Evolutionary conservation across 2,888 invertebrate genomes (phyloP).

Genomic region (Boloria euphrosyne): DNA sequence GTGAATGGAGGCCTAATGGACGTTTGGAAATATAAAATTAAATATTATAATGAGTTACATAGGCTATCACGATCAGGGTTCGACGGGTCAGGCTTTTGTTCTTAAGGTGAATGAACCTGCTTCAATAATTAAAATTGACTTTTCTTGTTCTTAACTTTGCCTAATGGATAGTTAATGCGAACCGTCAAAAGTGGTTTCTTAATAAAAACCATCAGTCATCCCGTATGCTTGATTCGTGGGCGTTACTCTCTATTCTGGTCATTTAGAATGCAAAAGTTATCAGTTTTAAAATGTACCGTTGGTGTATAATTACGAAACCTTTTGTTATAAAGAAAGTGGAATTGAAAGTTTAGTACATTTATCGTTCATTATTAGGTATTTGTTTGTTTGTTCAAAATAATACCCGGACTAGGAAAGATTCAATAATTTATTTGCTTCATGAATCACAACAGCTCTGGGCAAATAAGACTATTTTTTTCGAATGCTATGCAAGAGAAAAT

Average conservation of each 20-base stretch:
- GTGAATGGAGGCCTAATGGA: constrained; percentile 73
- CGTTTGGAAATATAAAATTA: constrained; percentile 72
- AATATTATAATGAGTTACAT: constrained; percentile 73
- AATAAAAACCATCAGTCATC: constrained; percentile 43
- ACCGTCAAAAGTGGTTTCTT: constrained; percentile 41
- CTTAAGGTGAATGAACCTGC: constrained; percentile 58
- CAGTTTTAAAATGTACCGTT: neutral
- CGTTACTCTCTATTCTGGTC: neutral
- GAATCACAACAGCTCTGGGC: no score
- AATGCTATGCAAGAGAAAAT: no score
- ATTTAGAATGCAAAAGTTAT: constrained; percentile 10
- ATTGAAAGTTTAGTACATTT: no score
- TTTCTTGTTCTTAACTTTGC: constrained; percentile 51
- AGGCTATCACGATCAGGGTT: constrained; percentile 61
- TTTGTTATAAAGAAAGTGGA: neutral
- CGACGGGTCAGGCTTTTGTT: constrained; percentile 67
- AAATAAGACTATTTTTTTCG: no score
- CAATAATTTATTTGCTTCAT: no score
- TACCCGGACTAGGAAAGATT: no score
- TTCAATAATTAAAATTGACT: constrained; percentile 66
- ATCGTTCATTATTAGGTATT: no score
- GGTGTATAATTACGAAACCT: neutral
- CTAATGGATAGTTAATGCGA: constrained; percentile 48
- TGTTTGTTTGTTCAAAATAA: no score
- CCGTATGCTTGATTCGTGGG: constrained; percentile 15